These are phyloP conservation scores for Callinectes sapidus DNA, from an alignment of 2,888 invertebrate genomes.

Conservation along the genomic window DNA sequence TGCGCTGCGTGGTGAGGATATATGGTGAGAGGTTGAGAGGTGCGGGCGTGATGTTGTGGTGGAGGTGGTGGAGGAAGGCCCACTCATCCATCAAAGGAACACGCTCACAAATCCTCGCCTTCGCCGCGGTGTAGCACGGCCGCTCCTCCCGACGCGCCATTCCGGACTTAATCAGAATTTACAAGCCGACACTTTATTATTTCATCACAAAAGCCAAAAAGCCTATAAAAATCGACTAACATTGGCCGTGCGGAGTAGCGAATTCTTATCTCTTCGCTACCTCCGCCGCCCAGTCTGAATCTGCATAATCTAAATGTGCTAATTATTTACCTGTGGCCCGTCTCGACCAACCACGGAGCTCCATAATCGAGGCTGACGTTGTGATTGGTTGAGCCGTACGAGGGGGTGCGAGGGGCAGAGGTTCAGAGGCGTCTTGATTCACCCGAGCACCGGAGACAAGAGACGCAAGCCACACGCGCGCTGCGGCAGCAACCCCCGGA, in stretches of 20 bases:
- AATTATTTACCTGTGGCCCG: constrained; percentile 60
- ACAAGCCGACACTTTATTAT: constrained; percentile 63
- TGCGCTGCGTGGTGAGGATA: background rate
- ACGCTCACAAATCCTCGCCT: constrained; percentile 14
- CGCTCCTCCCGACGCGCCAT: background rate
- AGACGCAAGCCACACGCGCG: constrained; percentile 46
- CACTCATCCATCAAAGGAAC: constrained; percentile 16
- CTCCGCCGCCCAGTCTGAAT: constrained; percentile 47
- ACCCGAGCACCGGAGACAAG: constrained; percentile 25
- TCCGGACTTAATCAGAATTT: constrained; percentile 60
- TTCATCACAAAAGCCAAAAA: constrained; percentile 63
- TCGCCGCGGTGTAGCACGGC: constrained; percentile 11
- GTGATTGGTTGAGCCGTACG: constrained; percentile 47
- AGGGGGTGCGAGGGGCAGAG: constrained; percentile 49
- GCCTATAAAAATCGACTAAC: constrained; percentile 59
- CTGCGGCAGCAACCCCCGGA: background rate
- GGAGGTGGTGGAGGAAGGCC: background rate
- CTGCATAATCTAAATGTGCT: constrained; percentile 67
- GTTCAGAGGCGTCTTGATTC: constrained; percentile 57
- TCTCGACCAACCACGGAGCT: constrained; percentile 55
- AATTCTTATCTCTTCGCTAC: constrained; percentile 49
- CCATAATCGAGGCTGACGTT: constrained; percentile 50
- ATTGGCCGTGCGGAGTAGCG: constrained; percentile 55
- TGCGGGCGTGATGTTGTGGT: constrained; percentile 27
- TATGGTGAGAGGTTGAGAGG: constrained; percentile 23